Conservation (phyloP, 2,888 invertebrate species). For the Pristionchus japonicus region DNA sequence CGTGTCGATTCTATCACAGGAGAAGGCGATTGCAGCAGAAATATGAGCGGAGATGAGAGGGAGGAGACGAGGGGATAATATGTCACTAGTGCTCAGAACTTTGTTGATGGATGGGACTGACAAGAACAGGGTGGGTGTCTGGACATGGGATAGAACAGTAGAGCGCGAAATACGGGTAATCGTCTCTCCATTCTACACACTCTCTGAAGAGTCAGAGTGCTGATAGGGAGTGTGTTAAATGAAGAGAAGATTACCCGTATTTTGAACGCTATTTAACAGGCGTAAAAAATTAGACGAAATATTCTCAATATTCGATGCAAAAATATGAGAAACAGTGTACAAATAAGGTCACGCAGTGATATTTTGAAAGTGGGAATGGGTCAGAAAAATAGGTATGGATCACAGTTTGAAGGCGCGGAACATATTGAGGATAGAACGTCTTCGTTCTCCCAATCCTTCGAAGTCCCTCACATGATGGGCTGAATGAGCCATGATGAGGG, state of each 20-base stretch:
- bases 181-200: neutral
- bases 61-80: neutral
- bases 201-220: neutral
- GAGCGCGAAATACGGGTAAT: neutral
- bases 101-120: neutral
- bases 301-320: too few relatives aligned
- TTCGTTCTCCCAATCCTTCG: conserved; percentile 48
- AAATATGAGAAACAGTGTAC: neutral
- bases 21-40: neutral
- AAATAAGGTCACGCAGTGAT: neutral
- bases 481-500: conserved; percentile 63
- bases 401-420: conserved; percentile 61
- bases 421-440: conserved; percentile 63
- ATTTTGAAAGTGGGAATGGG: neutral
- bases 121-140: neutral
- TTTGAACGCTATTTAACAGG: too few relatives aligned
- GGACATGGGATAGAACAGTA: neutral
- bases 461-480: conserved; percentile 51
- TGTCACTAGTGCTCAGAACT: neutral
- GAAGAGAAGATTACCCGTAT: too few relatives aligned
- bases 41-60: neutral
- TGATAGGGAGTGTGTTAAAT: too few relatives aligned
- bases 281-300: too few relatives aligned
- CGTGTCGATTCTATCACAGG: conserved; percentile 28
- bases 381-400: neutral